Percentiles rank a stretch among this genome's conserved stretches.
Evolutionary conservation across 2,113 vertebrate species (phyloP).

Genomic region (Amblyopsis rosae): DNA sequence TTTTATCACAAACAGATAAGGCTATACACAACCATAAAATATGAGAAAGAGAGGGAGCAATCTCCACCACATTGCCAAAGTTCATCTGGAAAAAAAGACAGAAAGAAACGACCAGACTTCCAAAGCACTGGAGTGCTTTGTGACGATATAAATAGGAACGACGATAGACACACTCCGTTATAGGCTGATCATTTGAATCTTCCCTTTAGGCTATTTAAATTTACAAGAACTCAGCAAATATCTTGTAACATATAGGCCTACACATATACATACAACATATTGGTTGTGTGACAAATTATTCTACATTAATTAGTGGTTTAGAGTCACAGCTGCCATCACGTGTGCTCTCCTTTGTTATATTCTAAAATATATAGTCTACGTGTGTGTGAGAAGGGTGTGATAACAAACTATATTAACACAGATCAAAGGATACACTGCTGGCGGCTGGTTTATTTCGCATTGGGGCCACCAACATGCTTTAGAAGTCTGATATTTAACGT

Average conservation of each 20-base stretch:
- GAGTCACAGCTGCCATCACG: no score
- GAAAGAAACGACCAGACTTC: conserved; percentile 67
- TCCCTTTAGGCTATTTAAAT: conserved; percentile 22
- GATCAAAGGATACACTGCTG: conserved; percentile 4
- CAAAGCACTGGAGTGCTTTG: conserved; percentile 74
- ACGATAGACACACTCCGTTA: conserved; percentile 77
- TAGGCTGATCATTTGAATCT: conserved; percentile 67
- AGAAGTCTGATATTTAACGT: conserved; percentile 7
- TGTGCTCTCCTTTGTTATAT: no score
- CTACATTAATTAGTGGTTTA: no score
- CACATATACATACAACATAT: no score
- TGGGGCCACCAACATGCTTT: conserved; percentile 28
- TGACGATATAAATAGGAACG: conserved; percentile 77
- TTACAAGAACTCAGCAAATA: conserved; percentile 22
- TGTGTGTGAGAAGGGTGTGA: no score
- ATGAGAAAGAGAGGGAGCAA: conserved; percentile 71
- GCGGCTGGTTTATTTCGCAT: conserved; percentile 13
- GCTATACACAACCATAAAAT: conserved; percentile 5
- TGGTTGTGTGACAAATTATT: no score
- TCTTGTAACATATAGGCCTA: background rate
- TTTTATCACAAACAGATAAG: background rate
- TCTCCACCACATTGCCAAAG: conserved; percentile 79
- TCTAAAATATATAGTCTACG: no score
- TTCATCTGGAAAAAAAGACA: conserved; percentile 55
- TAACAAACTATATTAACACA: background rate